Evolutionary conservation across 2,888 invertebrate species (phyloP).

Genomic region (Dynastes hyllus): DNA sequence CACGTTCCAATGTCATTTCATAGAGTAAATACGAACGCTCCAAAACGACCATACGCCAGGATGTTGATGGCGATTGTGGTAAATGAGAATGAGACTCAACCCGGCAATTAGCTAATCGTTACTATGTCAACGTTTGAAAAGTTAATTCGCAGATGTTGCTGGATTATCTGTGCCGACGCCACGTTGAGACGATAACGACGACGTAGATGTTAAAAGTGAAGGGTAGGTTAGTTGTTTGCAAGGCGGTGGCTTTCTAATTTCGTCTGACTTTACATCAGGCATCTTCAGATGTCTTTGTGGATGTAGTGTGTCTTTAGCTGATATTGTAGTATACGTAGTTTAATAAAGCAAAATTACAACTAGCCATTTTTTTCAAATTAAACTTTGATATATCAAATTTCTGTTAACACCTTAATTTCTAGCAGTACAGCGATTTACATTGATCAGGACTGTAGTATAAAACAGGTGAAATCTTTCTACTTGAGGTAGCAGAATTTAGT

Average conservation of each 20-base stretch:
- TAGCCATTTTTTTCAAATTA: too few species aligned
- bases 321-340: too few species aligned
- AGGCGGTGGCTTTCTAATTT: constrained; percentile 1
- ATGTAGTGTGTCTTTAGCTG: too few species aligned
- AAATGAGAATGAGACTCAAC: constrained; percentile 32
- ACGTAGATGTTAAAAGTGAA: neutral
- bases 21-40: constrained; percentile 16
- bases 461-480: too few species aligned
- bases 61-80: constrained; percentile 1
- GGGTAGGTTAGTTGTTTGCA: neutral
- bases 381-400: too few species aligned
- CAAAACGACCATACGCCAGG: constrained; percentile 4
- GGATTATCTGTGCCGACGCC: neutral
- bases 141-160: constrained; percentile 27
- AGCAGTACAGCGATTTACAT: too few species aligned
- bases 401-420: too few species aligned
- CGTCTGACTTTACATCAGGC: neutral
- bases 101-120: constrained; percentile 34
- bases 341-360: too few species aligned
- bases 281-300: too few species aligned
- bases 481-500: too few species aligned
- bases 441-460: too few species aligned
- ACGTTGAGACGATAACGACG: constrained; percentile 4
- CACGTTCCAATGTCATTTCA: constrained; percentile 44
- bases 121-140: constrained; percentile 26